phyloP scores from a whole-genome alignment of 2,797 vertebrate species.

The Poeciliopsis turneri region DNA sequence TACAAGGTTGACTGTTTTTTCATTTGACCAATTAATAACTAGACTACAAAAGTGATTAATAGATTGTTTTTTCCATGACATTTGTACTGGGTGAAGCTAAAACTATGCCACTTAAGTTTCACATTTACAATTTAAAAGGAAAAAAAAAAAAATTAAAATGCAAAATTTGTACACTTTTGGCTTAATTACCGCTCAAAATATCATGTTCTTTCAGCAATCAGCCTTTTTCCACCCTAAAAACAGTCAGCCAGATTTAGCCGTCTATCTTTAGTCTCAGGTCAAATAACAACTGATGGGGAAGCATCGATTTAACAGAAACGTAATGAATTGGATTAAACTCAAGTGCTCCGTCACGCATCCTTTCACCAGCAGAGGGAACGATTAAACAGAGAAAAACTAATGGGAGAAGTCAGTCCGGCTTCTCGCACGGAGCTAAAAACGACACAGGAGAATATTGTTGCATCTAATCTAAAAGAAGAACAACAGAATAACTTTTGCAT shows the following conservation, averaged over 20 bases:
- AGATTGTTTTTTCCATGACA: no score
- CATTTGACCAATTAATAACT: no score
- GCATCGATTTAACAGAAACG: slow-evolving; percentile 1
- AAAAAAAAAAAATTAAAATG: no score
- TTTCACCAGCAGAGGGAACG: not conserved
- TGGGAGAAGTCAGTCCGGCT: not conserved
- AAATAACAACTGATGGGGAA: not conserved
- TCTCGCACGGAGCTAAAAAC: not conserved
- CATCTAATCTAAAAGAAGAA: not conserved
- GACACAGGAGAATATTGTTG: not conserved
- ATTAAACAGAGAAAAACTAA: not conserved
- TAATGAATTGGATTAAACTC: slow-evolving; percentile 1
- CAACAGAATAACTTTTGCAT: not conserved
- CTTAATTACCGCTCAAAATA: no score
- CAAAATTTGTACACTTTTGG: no score
- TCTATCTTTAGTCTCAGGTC: not conserved
- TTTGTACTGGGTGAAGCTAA: no score
- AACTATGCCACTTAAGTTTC: no score
- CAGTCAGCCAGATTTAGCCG: not conserved
- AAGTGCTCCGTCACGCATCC: not conserved
- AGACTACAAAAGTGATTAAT: no score
- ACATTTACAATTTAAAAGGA: no score
- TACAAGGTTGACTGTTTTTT: no score
- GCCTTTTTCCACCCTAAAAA: no score
- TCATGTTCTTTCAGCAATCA: no score